These are phyloP conservation scores for Nasonia oneida DNA, from an alignment of 2,888 invertebrate species.

Conservation along the genomic window DNA sequence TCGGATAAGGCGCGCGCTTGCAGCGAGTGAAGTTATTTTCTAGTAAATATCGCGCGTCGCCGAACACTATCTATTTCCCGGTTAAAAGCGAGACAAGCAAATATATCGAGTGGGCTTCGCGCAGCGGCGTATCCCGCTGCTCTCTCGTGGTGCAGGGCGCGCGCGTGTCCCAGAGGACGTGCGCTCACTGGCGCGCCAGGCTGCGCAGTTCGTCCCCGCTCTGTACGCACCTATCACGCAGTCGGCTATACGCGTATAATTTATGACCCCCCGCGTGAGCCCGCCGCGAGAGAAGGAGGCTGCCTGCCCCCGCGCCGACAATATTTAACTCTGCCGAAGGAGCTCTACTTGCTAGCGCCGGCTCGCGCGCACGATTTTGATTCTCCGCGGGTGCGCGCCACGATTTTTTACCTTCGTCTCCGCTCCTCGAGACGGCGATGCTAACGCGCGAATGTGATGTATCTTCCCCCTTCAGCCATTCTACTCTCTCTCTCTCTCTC, in stretches of 20 bases:
- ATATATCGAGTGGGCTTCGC: constrained; percentile 23
- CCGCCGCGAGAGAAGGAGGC: not conserved
- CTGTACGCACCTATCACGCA: constrained; percentile 47
- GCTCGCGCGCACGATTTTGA: constrained; percentile 22
- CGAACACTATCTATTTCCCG: constrained; percentile 17
- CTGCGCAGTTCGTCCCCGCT: constrained; percentile 3
- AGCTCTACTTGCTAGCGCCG: not conserved
- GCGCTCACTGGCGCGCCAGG: not conserved
- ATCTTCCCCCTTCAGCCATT: constrained; percentile 17
- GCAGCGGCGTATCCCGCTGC: constrained; percentile 7
- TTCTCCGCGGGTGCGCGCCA: constrained; percentile 16
- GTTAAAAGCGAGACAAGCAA: constrained; percentile 30
- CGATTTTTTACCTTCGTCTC: constrained; percentile 20
- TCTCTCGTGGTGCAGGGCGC: not conserved
- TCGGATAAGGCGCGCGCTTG: not conserved
- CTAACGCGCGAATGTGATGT: constrained; percentile 5
- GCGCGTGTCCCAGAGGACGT: constrained; percentile 16
- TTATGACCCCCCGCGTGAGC: constrained; percentile 30
- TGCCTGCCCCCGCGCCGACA: not conserved
- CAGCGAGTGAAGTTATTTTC: not conserved
- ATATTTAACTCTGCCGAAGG: constrained; percentile 23
- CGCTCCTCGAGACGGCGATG: not conserved
- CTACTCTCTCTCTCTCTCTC: constrained; percentile 25
- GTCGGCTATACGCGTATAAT: constrained; percentile 31
- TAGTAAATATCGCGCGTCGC: not conserved